A percentile compares a stretch with the other conserved stretches of the same genome.
Evolutionary conservation across 1,140 invertebrate genomes (phyloP).

Genomic region (Procambarus virginalis): DNA sequence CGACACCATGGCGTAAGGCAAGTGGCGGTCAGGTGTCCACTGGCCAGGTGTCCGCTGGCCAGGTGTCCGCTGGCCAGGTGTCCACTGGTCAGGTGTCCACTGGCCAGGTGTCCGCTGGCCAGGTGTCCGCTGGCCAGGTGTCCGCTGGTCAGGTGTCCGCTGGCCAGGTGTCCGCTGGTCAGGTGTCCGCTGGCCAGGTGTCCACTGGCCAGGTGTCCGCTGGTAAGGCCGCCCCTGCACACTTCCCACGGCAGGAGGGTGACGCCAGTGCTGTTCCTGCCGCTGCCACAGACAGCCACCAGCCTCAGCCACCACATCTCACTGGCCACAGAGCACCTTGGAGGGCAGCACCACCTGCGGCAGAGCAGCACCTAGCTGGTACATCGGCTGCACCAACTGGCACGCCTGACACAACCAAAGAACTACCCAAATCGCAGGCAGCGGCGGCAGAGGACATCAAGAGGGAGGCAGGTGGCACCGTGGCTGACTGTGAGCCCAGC

Average conservation of each 20-base stretch:
- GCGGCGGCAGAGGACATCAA: neutral
- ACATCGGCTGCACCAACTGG: neutral
- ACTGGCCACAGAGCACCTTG: constrained; percentile 15
- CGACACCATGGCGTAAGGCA: constrained; percentile 49
- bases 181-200: too few species aligned
- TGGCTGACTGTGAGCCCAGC: neutral
- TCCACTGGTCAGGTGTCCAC: too few species aligned
- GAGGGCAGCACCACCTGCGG: constrained; percentile 22
- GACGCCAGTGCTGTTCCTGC: neutral
- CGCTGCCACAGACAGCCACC: neutral
- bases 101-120: too few species aligned
- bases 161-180: too few species aligned
- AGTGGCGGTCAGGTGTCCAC: neutral
- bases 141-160: too few species aligned
- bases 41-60: neutral
- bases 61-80: too few species aligned
- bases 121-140: neutral
- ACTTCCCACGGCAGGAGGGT: constrained; percentile 4
- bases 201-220: too few species aligned
- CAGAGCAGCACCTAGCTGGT: neutral
- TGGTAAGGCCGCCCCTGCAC: constrained; percentile 15
- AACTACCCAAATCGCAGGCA: neutral
- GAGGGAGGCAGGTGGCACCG: neutral
- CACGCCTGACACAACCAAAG: too few species aligned
- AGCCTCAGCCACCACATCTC: neutral